A percentile compares a stretch with the other conserved stretches of the same genome.
These are phyloP conservation scores for Campylomormyrus tamandua DNA, from an alignment of 2,113 vertebrate species.

Conservation along the genomic window DNA sequence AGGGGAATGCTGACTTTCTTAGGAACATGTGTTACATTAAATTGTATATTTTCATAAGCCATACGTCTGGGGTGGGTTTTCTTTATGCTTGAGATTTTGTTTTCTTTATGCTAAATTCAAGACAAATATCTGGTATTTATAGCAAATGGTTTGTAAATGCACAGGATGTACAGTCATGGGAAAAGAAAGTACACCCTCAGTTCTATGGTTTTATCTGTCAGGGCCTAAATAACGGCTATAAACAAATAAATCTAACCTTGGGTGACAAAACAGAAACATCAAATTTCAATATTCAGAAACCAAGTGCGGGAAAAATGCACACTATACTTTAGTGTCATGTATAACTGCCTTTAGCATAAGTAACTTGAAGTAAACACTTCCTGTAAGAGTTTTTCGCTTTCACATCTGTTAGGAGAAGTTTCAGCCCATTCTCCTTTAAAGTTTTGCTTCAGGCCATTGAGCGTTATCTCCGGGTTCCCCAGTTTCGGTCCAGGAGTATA, in stretches of 20 bases:
- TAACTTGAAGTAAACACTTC: no score
- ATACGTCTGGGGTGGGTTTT: not conserved
- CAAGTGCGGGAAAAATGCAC: not conserved
- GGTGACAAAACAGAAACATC: not conserved
- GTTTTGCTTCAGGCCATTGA: no score
- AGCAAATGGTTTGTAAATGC: not conserved
- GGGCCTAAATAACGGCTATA: not conserved
- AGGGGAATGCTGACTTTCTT: not conserved
- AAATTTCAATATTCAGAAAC: not conserved
- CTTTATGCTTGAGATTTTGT: no score
- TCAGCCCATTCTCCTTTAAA: no score
- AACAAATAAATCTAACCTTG: not conserved
- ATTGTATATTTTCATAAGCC: not conserved
- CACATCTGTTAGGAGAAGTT: no score
- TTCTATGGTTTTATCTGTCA: not conserved
- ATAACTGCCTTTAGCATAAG: no score
- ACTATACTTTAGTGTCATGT: not conserved
- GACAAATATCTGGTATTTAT: not conserved
- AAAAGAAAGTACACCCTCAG: not conserved
- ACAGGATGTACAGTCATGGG: not conserved
- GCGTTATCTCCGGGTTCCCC: no score
- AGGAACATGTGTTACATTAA: not conserved
- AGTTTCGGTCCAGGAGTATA: no score
- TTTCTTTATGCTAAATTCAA: not conserved
- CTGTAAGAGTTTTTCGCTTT: no score